Base-by-base conservation (phyloP, 2,797 vertebrate genomes). In the Rhinatrema bivittatum region DNA sequence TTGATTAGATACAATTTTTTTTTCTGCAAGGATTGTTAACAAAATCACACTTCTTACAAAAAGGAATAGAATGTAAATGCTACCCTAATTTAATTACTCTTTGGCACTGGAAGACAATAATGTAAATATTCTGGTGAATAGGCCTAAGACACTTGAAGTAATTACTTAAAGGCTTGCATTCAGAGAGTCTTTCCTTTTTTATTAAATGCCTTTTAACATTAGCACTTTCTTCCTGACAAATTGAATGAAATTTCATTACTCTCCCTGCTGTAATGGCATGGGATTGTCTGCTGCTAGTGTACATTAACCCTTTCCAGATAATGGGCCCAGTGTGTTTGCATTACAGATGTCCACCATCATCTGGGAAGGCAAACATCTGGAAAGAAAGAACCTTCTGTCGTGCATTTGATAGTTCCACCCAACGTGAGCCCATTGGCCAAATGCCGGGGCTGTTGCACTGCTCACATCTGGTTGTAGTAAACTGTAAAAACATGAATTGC, bases 191-290 rank as follows among this genome's bases (percentile, higher is more conserved):
- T 68, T 72, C 66, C 68, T 68, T 76, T 81, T 91, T 84, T 86
- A 85, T 86, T 86, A 81, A 88, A 97, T 93, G 89, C 91, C 91
- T 97, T 94, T 94, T 91, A 94, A 94, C 91, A 94, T 95, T 96
- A 96, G 90, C 89, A 90, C 90, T 94, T 91, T 94, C 90, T 93
- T 91, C 87, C 87, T 93, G 90, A 94, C 91, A 96, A 97, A 96
- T 95, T 97, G 96, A 97, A 97, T 93, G 89, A 97, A 93, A 97
- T 96, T 94, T 95, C 90, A 96, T 97, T 97, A 95, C 89, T 89
- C 84, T 84, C 86, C 82, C 84, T 78, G 79, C 87, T 90, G 90
- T 97, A 97, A 95, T 96, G 90, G 91, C 85, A 90, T 90, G 79
- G 85, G 80, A 81, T 87, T 91, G 89, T 88, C 82, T 78, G 73